Evolutionary conservation across 2,113 vertebrate genomes (phyloP), one percentile per base, ranked within the genome.

Genomic region (Silurus asotus): DNA sequence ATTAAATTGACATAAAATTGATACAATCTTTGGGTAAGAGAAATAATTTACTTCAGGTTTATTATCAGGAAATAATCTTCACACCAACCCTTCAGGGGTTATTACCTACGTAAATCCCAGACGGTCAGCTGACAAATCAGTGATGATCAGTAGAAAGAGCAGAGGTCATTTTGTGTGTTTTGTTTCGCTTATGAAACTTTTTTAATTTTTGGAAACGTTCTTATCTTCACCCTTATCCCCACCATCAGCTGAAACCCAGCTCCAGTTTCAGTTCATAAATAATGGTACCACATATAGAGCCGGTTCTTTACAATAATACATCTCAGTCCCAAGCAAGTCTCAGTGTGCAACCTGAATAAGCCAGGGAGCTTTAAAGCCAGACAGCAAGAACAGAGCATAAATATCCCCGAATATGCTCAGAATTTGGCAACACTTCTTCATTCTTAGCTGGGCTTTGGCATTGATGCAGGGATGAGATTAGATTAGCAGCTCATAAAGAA

Each of bases 231-330:
- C n/a, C 83, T 76, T 76, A 65, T n/a, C 70, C 20, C 19, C 53
- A 84, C 70, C 79, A 70, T 88, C 83, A 77, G 55, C 37, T 10
- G 28, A 85, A 85, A 76, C 15, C 5, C 37, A 51, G 56, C 28
- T 37, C 37, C 25, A 65, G 11, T 45, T 81, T 53, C 51, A 55
- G 37, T n/a, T 85, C 70, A 82, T 85, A 72, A 83, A 56, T 83
- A 83, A 83, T 56, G 25, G 48, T 2, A 4, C n/a, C 81, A 70
- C 81, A 55, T 59, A 53, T 15, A 77, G 51, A 77, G 23, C 6
- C 49, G 48, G 5, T 72, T n/a, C 11, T 81, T 48, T 69, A 67
- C 19, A 69, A 74, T 69, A 79, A 87, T 79, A 61, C 55, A 83
- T 83, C 81, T 37, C 23, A 83, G 6, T 4, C 4, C 59, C 56